Base-by-base conservation (phyloP, 2,888 invertebrate genomes). In the Polydrusus pterygomalis region DNA sequence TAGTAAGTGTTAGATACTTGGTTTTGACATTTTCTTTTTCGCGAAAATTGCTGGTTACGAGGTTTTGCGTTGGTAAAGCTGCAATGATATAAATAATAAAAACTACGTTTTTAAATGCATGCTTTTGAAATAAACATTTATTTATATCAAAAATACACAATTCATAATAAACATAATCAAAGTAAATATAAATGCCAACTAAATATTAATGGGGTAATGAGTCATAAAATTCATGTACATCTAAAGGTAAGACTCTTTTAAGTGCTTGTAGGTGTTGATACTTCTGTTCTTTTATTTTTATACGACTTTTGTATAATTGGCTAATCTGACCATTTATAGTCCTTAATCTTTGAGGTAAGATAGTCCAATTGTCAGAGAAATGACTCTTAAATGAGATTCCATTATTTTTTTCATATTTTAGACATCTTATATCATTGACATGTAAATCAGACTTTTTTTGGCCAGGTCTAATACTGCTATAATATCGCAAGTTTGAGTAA, bases 381-480 rank as follows among this genome's bases (percentile, higher is more conserved):
- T 70, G 60, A 60, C 30, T 30, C 25, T 70, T 70, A 70, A 60
- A 70, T 70, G 70, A 60, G 0, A 60, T 58, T 34, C 51, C 34
- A 11, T 43, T 43, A 43, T 43, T 69, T 70, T 70, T 70, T 25
- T 49, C 63, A 56, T 65, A 71, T 54, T 64, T 64, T 1, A 71
- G 49, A 18, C 71, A 71, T 63, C 40, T 49, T 25, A 71, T 71
- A 38, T 65, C 64, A 30, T 49, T 64, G 13, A 64, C 71, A 38
- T 65, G 20, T 34, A 51, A 51, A 71, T 71, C 64, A 64, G 56
- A 54, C 34, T 51, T 49, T 64, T 65, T 71, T 47, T 54, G 54
- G n/a, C 70, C 64, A 72, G 75, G 75, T 68, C 72, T 75, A 49
- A 75, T 77, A 63, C 63, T 68, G 34, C 47, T 71, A 54, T 72